phyloP scores from a whole-genome alignment of 2,113 vertebrate species.

The Blennius ocellaris region DNA sequence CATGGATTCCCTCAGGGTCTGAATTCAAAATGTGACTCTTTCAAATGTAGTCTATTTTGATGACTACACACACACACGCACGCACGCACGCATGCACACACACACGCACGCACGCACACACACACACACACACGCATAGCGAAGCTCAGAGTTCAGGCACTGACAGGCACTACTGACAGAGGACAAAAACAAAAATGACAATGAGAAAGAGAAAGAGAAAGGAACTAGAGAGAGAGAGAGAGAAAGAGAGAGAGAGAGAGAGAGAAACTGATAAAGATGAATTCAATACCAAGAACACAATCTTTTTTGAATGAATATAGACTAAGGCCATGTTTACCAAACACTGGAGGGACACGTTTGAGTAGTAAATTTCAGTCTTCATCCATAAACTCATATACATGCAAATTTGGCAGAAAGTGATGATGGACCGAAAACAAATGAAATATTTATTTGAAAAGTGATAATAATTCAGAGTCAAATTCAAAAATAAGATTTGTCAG shows the following conservation, averaged over 20 bases:
- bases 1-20: slow-evolving; percentile 26
- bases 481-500: neutral
- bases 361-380: slow-evolving; percentile 17
- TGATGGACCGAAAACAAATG: neutral
- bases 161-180: slow-evolving; percentile 41
- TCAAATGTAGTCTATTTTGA: slow-evolving; percentile 42
- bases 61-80: slow-evolving; percentile 15
- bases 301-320: neutral
- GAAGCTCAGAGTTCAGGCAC: slow-evolving; percentile 26
- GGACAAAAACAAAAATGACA: slow-evolving; percentile 39
- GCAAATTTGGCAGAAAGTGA: slow-evolving; percentile 34
- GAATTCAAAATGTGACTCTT: slow-evolving; percentile 37
- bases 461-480: neutral
- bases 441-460: neutral
- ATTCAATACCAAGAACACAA: slow-evolving; percentile 17
- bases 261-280: neutral
- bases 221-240: neutral
- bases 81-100: slow-evolving; percentile 22
- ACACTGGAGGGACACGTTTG: neutral
- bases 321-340: slow-evolving; percentile 27
- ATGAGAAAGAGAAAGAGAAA: slow-evolving; percentile 1
- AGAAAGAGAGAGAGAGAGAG: slow-evolving; percentile 6
- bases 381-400: slow-evolving; percentile 43
- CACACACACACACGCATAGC: slow-evolving; percentile 9
- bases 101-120: slow-evolving; percentile 1